These are phyloP conservation scores for Steromphala cineraria DNA, from an alignment of 2,888 invertebrate species.

Conservation along the genomic window DNA sequence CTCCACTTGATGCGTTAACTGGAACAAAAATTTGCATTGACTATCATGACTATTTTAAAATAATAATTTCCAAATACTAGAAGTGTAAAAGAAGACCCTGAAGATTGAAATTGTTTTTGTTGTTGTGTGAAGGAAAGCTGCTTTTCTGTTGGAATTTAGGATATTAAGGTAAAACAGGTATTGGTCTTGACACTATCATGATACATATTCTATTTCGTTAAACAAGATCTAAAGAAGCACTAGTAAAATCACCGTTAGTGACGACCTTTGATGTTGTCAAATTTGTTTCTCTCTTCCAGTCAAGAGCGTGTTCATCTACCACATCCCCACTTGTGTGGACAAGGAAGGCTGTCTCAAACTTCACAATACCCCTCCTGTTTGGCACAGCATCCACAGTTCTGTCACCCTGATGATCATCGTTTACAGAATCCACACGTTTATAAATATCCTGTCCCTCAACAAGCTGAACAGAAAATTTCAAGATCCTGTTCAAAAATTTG, in stretches of 20 bases:
- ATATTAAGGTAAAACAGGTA: no score
- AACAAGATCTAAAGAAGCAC: no score
- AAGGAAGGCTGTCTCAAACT: not conserved
- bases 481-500: slow-evolving; percentile 34
- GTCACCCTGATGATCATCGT: not conserved
- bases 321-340: not conserved
- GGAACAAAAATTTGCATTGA: no score
- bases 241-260: not conserved
- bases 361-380: not conserved
- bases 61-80: no score
- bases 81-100: no score
- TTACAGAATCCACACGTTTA: not conserved
- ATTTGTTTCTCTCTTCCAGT: not conserved
- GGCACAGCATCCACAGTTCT: not conserved
- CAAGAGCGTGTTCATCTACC: not conserved
- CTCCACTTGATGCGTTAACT: not conserved
- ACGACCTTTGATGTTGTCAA: not conserved
- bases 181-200: no score
- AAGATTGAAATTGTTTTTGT: no score
- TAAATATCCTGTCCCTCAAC: not conserved
- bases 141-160: no score
- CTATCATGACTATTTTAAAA: no score
- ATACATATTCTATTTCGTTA: no score
- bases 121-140: no score
- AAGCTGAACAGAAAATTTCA: slow-evolving; percentile 28